These are phyloP conservation scores for Alosa alosa DNA, from an alignment of 2,113 vertebrate genomes.

Conservation along the genomic window DNA sequence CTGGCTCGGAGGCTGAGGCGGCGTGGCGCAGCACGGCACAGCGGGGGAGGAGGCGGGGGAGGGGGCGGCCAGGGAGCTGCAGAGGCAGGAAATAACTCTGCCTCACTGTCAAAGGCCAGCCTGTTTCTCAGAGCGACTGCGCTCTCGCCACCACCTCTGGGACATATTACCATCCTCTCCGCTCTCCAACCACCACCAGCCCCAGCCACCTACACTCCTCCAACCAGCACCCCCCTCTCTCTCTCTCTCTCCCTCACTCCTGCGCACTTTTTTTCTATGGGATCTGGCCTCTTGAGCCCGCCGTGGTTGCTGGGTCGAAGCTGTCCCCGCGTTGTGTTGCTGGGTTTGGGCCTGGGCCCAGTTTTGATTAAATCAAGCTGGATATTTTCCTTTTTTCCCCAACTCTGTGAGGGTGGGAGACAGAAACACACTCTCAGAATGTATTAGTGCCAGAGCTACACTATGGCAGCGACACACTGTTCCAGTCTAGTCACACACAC, in stretches of 20 bases:
- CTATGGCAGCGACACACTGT: constrained; percentile 28
- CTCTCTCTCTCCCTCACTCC: constrained; percentile 10
- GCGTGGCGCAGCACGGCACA: constrained; percentile 33
- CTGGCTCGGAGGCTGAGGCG: constrained; percentile 49
- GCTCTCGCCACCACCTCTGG: constrained; percentile 55
- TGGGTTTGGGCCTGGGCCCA: constrained; percentile 40
- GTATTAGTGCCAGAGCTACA: neutral
- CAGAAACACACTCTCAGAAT: constrained; percentile 30
- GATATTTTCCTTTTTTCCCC: constrained; percentile 21
- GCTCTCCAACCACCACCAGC: constrained; percentile 23
- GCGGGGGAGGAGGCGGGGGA: constrained; percentile 30
- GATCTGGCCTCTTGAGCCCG: constrained; percentile 27
- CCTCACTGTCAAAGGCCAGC: constrained; percentile 55
- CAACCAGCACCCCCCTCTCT: neutral
- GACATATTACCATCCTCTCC: constrained; percentile 55
- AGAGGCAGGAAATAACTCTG: constrained; percentile 56
- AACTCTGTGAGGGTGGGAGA: constrained; percentile 28
- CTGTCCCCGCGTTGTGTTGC: constrained; percentile 39
- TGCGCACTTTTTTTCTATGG: constrained; percentile 18
- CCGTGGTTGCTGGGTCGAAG: constrained; percentile 29
- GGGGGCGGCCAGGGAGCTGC: constrained; percentile 38
- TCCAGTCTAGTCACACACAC: constrained; percentile 35
- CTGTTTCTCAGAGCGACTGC: constrained; percentile 51
- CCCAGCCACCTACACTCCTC: constrained; percentile 25
- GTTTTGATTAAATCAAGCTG: constrained; percentile 46